Base-by-base conservation (phyloP, 2,797 vertebrate genomes). In the Lagodon rhomboides region DNA sequence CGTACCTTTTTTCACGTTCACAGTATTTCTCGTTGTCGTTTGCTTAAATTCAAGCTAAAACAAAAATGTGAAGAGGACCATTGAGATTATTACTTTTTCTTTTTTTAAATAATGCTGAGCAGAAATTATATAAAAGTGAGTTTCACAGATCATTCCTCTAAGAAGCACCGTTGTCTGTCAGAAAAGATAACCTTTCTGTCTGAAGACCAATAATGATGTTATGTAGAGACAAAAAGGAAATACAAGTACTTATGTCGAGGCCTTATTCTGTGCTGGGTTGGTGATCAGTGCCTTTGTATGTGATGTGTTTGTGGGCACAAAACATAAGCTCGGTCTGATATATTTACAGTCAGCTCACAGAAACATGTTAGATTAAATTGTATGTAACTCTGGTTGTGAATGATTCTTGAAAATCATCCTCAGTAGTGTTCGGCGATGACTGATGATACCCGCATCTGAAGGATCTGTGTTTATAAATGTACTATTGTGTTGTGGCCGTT, bases 31-130 rank as follows among this genome's bases (percentile, higher is more conserved):
- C 69, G 17, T 54, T 75, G 20, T 79, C 18, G 34, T 71, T 68
- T 76, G 27, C 41, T 73, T 64, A 54, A 76, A 70, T 78, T 78
- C 64, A 65, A 72, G 30, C 2, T 69, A 17, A 50, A 38, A n/a
- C n/a, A 38, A 38, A 87, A 72, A 68, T 72, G 27, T 84, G 49
- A 80, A 75, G 18, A 66, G 85, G 90, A 89, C 90, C 89, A 91
- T 38, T 41, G n/a, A 64, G 34, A 53, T 55, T 51, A 9, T 38
- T 2, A 9, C 9, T 38, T 10, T 38, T 38, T 38, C 11, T 38
- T 78, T 9, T 64, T 3, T 2, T 44, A 59, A 74, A 72, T 71
- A 63, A 53, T 59, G 18, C 47, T 46, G 3, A 61, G 54, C 4
- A 67, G 7, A 43, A 49, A 71, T 64, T 11, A 20, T 65, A 20